Conservation (phyloP, 2,888 invertebrate genomes). For the Stenotaenia linearis region DNA sequence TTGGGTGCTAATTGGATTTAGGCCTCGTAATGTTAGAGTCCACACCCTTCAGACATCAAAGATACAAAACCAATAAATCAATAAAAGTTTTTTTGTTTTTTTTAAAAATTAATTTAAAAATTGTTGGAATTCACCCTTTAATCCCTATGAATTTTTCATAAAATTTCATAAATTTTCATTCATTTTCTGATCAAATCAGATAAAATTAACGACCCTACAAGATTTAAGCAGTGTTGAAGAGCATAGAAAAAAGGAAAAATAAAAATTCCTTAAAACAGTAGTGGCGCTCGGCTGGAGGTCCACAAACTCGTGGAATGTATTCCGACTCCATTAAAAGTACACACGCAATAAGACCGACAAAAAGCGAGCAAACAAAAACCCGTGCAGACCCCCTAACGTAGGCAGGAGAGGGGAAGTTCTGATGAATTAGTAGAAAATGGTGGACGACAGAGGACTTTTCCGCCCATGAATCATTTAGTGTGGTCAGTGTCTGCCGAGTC, state of each 20-base stretch:
- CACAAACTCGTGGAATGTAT: background rate
- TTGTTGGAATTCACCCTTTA: too few species aligned
- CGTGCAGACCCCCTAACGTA: slow-evolving; percentile 7
- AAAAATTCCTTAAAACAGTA: slow-evolving; percentile 19
- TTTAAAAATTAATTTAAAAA: too few species aligned
- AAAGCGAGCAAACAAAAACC: slow-evolving; percentile 17
- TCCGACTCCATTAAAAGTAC: background rate
- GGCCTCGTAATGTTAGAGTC: slow-evolving; percentile 19
- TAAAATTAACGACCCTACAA: background rate
- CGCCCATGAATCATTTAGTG: slow-evolving; percentile 17
- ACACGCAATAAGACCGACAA: slow-evolving; percentile 6
- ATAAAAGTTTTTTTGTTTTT: too few species aligned
- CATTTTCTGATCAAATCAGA: background rate
- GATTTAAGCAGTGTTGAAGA: background rate
- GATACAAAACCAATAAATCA: background rate
- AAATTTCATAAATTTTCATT: background rate
- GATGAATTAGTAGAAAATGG: slow-evolving; percentile 17
- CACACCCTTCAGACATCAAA: slow-evolving; percentile 15
- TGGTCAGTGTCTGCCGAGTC: slow-evolving; percentile 14
- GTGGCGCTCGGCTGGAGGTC: slow-evolving; percentile 17
- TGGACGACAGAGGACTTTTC: slow-evolving; percentile 16
- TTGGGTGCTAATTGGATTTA: slow-evolving; percentile 26
- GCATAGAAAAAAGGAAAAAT: background rate
- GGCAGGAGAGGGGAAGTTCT: background rate
- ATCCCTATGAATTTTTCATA: background rate